phyloP scores from a whole-genome alignment of 2,113 vertebrate species.

The Stegostoma tigrinum region DNA sequence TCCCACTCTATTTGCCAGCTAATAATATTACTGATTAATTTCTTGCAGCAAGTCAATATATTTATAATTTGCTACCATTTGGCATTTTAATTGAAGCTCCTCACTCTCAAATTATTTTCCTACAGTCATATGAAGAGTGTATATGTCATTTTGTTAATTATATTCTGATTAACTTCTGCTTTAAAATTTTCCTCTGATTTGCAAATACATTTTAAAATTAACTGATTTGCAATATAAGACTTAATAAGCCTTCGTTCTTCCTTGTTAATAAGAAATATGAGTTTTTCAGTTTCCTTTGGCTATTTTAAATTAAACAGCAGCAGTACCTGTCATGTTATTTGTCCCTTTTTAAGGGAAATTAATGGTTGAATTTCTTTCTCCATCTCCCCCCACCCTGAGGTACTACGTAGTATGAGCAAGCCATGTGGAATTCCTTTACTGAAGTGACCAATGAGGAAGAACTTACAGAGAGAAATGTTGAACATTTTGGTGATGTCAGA shows the following conservation, averaged over 20 bases:
- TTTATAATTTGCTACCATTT: conserved; percentile 16
- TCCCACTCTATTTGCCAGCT: not conserved
- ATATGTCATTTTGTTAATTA: not conserved
- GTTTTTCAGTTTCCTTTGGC: conserved; percentile 11
- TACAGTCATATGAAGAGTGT: not conserved
- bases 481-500: conserved; percentile 59
- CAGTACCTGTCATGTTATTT: conserved; percentile 49
- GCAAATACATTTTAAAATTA: conserved; percentile 5
- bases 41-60: not conserved
- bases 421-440: conserved; percentile 58
- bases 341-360: conserved; percentile 58
- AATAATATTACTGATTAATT: conserved; percentile 17
- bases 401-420: conserved; percentile 58
- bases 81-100: conserved; percentile 18
- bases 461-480: conserved; percentile 53
- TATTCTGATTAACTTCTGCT: conserved; percentile 32
- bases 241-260: conserved; percentile 19
- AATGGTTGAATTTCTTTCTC: conserved; percentile 60
- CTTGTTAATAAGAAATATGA: conserved; percentile 29
- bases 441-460: conserved; percentile 56
- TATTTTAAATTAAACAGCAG: conserved; percentile 55
- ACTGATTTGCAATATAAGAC: conserved; percentile 3
- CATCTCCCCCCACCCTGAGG: conserved; percentile 46
- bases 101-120: conserved; percentile 25
- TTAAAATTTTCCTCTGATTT: conserved; percentile 1